Base-by-base conservation (phyloP, 2,797 vertebrate genomes). In the Pseudochirops corinnae region DNA sequence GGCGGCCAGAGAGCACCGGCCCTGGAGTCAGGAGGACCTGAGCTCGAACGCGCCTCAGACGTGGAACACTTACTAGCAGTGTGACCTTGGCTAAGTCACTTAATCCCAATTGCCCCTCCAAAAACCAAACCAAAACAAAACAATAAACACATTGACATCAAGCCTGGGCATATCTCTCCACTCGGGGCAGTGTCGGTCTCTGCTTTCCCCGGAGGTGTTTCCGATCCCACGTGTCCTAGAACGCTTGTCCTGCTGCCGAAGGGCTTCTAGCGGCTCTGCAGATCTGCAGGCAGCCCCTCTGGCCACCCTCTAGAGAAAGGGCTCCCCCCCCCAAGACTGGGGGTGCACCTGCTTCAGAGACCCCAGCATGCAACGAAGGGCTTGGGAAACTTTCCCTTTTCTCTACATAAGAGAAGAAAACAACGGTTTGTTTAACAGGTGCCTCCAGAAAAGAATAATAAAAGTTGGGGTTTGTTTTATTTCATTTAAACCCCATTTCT, bases 391-490 rank as follows among this genome's bases (percentile, higher is more conserved):
- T 74, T 74, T 21, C 33, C 33, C 67, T 67, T 33, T 74, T 21
- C 60, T 16, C n/a, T 74, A 3, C 5, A 11, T 1, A 29, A 82
- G 39, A 90, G 90, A 24, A 55, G 28, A 33, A 57, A n/a, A 13
- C 16, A 87, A 94, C 87, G 50, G 53, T 3, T 82, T 93, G 92
- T 93, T 55, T 94, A 58, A 21, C 39, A 93, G 91, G 3, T 55
- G 2, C n/a, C 62, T 95, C 95, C 67, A 39, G 29, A 93, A 62
- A 13, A n/a, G 91, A 94, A 52, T 9, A 33, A 87, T 31, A 28
- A n/a, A 12, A 24, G 5, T 56, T 91, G 95, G 18, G 24, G 0
- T 74, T 74, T 67, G 29, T n/a, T n/a, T 67, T n/a, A n/a, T 67
- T 18, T n/a, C 7, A 67, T n/a, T 67, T 39, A 39, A 39, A 74